Conservation (phyloP, 2,797 vertebrate genomes). For the Chelmon rostratus region DNA sequence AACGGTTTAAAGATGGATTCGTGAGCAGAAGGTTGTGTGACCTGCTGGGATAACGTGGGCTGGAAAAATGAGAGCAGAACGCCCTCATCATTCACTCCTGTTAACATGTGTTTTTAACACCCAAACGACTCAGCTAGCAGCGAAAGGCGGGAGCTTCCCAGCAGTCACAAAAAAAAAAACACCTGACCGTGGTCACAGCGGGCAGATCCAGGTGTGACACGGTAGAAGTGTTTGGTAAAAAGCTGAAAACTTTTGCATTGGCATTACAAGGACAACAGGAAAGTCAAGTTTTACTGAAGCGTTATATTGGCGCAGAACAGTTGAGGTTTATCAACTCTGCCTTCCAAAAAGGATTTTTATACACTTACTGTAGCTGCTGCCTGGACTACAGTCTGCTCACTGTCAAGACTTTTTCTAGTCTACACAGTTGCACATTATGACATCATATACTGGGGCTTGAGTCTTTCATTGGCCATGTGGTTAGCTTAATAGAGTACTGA, state of each 20-base stretch:
- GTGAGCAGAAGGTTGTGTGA: slow-evolving; percentile 38
- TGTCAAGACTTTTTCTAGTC: neutral
- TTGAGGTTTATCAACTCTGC: neutral
- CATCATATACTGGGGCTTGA: neutral
- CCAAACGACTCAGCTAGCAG: slow-evolving; percentile 32
- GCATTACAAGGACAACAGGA: neutral
- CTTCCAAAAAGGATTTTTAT: neutral
- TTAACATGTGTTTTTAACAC: slow-evolving; percentile 43
- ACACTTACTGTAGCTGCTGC: neutral
- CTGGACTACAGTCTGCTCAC: neutral
- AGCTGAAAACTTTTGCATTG: neutral
- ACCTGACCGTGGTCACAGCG: neutral
- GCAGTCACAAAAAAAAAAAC: slow-evolving; percentile 14
- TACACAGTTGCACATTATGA: neutral
- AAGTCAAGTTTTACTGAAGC: neutral
- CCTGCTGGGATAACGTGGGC: slow-evolving; percentile 63
- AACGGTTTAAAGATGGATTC: slow-evolving; percentile 32
- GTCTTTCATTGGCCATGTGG: neutral
- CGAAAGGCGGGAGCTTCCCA: slow-evolving; percentile 9
- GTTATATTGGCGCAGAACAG: neutral
- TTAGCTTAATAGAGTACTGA: neutral
- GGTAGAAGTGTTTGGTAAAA: slow-evolving; percentile 15
- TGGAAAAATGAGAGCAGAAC: slow-evolving; percentile 36
- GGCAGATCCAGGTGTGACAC: slow-evolving; percentile 32
- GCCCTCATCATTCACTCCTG: slow-evolving; percentile 28